Evolutionary conservation across 1,140 invertebrate genomes (phyloP).

Genomic region (Prorops nasuta): DNA sequence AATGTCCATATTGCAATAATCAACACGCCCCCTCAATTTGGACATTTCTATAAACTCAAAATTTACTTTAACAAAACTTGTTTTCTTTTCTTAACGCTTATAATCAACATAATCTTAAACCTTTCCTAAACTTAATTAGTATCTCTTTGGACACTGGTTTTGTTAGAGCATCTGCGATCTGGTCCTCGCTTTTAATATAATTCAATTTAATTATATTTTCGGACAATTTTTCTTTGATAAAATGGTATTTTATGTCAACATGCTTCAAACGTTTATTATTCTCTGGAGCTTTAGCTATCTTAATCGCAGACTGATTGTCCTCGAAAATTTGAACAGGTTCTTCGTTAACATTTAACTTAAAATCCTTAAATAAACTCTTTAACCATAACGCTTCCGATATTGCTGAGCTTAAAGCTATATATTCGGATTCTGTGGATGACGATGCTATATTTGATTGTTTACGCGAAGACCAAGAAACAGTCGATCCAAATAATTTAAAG

Average conservation of each 20-base stretch:
- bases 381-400: background rate
- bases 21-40: background rate
- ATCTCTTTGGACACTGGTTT: constrained; percentile 11
- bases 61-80: background rate
- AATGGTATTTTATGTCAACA: constrained; percentile 29
- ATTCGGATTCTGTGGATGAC: background rate
- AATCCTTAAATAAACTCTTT: background rate
- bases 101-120: background rate
- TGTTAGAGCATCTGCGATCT: constrained; percentile 31
- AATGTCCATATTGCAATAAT: too few relatives aligned
- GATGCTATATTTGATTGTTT: background rate
- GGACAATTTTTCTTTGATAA: constrained; percentile 24
- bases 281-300: constrained; percentile 39
- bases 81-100: background rate
- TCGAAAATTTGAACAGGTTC: constrained; percentile 27
- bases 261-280: constrained; percentile 35
- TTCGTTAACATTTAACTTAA: background rate
- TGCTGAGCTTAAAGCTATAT: background rate
- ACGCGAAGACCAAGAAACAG: background rate
- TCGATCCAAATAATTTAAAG: background rate
- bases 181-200: constrained; percentile 20
- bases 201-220: constrained; percentile 14
- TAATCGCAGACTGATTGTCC: constrained; percentile 38
- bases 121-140: background rate
- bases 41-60: background rate